Evolutionary conservation across 2,797 vertebrate species (phyloP).

Genomic region (Pipistrellus kuhlii): DNA sequence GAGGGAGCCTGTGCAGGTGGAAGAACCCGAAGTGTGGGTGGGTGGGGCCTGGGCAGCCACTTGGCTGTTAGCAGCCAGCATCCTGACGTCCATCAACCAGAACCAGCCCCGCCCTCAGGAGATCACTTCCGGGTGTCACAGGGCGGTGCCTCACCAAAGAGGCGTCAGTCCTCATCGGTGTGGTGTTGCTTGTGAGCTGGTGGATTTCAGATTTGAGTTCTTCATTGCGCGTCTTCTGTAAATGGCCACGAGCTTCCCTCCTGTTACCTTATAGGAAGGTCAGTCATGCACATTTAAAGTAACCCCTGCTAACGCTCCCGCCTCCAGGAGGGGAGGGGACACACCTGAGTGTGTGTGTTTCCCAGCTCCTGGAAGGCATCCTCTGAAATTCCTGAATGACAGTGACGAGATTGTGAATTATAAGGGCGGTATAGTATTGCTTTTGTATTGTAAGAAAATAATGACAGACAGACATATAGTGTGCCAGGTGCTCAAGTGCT

Average conservation of each 20-base stretch:
- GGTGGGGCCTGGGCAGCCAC: not conserved
- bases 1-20: not conserved
- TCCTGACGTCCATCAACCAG: not conserved
- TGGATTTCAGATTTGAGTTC: not conserved
- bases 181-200: not conserved
- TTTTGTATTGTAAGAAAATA: not conserved
- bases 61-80: not conserved
- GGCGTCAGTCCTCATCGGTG: not conserved
- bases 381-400: not conserved
- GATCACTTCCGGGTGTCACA: fast-evolving
- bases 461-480: no score
- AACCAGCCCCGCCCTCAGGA: not conserved
- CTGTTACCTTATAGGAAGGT: not conserved
- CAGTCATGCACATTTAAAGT: not conserved
- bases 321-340: not conserved
- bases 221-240: not conserved
- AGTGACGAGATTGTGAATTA: not conserved
- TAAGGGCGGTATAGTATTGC: not conserved
- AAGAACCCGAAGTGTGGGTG: not conserved
- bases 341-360: not conserved
- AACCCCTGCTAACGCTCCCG: not conserved
- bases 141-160: not conserved
- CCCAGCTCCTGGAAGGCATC: not conserved
- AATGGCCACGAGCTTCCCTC: not conserved
- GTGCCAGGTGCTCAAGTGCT: not conserved